A percentile compares a stretch with the other conserved stretches of the same genome.
Evolutionary conservation across 2,113 vertebrate species (phyloP).

Genomic region (Actenoides lindsayi): DNA sequence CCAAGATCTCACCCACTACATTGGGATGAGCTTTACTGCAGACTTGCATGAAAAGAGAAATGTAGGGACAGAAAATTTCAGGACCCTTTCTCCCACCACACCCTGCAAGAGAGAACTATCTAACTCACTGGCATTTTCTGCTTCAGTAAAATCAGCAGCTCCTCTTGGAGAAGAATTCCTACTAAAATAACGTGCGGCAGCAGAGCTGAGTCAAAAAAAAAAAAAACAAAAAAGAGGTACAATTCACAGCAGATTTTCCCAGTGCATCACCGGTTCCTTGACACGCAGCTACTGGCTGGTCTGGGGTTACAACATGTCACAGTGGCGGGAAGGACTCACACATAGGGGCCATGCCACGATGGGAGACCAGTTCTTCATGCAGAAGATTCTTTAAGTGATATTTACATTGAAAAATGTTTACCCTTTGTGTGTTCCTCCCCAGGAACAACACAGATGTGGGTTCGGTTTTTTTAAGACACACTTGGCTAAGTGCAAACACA

Average conservation of each 20-base stretch:
- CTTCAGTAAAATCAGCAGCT: background rate
- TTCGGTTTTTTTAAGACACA: conserved; percentile 23
- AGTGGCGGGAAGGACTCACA: background rate
- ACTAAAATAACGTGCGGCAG: rapidly evolving
- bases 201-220: background rate
- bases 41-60: background rate
- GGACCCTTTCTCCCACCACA: rapidly evolving
- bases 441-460: conserved; percentile 3
- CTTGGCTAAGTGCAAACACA: conserved; percentile 48
- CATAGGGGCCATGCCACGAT: rapidly evolving
- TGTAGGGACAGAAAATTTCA: background rate
- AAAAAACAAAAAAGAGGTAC: rapidly evolving
- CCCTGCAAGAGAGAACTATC: background rate
- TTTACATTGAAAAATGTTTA: conserved; percentile 36
- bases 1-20: background rate
- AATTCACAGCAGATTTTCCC: background rate
- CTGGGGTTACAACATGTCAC: background rate
- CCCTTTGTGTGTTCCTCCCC: background rate
- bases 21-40: background rate
- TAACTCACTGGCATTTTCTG: background rate
- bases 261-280: background rate
- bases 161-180: background rate
- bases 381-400: background rate
- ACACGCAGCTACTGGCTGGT: background rate
- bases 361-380: background rate